A percentile compares a stretch with the other conserved stretches of the same genome.
These are phyloP conservation scores for Lottia gigantea DNA, from an alignment of 2,888 invertebrate genomes.

Conservation along the genomic window DNA sequence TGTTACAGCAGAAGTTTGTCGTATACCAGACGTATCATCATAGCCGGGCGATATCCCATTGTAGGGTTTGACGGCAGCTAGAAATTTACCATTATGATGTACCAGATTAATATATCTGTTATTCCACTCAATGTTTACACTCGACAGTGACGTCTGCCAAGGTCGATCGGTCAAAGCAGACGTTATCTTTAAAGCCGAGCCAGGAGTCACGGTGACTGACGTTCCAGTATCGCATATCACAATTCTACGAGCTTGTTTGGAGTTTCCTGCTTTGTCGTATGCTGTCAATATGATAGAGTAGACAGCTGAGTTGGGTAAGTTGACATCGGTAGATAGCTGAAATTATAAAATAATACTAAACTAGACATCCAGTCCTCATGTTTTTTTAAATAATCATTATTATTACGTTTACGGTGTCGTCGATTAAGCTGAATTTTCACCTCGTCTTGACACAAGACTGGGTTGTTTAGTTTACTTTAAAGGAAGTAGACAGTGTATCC, in stretches of 20 bases:
- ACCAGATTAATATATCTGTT: not conserved
- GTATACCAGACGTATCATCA: slow-evolving; percentile 26
- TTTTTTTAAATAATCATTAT: too few relatives aligned
- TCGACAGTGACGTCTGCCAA: not conserved
- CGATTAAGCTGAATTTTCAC: too few relatives aligned
- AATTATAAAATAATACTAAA: too few relatives aligned
- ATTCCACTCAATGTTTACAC: not conserved
- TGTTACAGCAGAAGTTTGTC: slow-evolving; percentile 12
- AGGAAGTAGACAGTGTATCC: too few relatives aligned
- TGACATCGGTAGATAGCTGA: not conserved
- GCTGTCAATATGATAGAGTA: not conserved
- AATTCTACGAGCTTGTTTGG: not conserved
- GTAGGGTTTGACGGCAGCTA: not conserved
- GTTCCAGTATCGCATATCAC: not conserved
- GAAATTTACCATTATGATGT: not conserved
- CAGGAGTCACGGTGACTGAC: not conserved
- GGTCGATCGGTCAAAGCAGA: not conserved
- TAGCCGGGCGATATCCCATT: slow-evolving; percentile 19
- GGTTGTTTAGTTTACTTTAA: too few relatives aligned
- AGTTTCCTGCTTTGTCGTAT: not conserved
- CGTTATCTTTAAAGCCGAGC: not conserved
- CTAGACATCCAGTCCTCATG: too few relatives aligned
- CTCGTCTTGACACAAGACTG: too few relatives aligned
- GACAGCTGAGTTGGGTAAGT: not conserved
- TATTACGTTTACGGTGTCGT: too few relatives aligned